Percentiles rank a stretch among this genome's conserved stretches.
These are phyloP conservation scores for Sebastes melanostomus DNA, from an alignment of 2,797 vertebrate species.

Conservation along the genomic window DNA sequence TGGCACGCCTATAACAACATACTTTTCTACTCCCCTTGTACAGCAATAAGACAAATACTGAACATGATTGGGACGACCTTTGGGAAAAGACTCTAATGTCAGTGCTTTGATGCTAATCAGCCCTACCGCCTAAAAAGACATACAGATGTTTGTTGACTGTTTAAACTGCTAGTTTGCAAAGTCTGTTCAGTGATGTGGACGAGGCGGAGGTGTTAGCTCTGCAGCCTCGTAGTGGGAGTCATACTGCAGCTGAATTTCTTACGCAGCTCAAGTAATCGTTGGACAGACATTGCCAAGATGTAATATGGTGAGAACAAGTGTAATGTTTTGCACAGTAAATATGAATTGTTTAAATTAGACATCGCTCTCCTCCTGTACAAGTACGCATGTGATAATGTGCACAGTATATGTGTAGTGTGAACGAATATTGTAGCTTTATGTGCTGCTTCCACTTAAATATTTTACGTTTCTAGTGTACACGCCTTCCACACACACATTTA, in stretches of 20 bases:
- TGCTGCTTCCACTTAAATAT: conserved; percentile 5
- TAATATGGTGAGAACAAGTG: not conserved
- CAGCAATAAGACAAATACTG: conserved; percentile 28
- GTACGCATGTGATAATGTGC: conserved; percentile 1
- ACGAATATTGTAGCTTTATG: not conserved
- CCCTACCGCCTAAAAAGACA: not conserved
- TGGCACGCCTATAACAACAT: no score
- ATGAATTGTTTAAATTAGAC: conserved; percentile 7
- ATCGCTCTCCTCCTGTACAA: not conserved
- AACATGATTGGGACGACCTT: not conserved
- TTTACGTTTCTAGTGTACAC: not conserved
- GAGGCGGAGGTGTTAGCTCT: not conserved
- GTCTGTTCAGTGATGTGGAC: not conserved
- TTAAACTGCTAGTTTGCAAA: not conserved
- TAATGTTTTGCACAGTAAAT: conserved; percentile 20
- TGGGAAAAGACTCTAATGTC: not conserved
- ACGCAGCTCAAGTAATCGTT: not conserved
- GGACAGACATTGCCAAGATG: not conserved
- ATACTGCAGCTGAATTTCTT: not conserved
- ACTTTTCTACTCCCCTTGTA: not conserved
- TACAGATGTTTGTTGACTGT: not conserved
- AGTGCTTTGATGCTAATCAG: not conserved
- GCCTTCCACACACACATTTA: not conserved
- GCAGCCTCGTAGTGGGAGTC: not conserved
- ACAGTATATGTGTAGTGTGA: conserved; percentile 9